phyloP scores from a whole-genome alignment of 2,797 vertebrate genomes.

The Erpetoichthys calabaricus region DNA sequence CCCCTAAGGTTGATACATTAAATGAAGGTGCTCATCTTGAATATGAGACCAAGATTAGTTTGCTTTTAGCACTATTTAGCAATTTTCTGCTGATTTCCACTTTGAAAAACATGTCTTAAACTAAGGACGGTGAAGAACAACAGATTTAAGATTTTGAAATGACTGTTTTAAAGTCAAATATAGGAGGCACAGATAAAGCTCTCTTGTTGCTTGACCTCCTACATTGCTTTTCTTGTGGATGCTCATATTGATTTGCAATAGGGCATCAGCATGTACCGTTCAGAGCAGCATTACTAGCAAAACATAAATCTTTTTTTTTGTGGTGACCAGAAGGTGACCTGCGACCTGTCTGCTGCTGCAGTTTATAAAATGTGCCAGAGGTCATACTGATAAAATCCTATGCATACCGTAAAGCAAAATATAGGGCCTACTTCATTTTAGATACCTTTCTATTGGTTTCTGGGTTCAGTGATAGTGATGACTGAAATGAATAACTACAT shows the following conservation, averaged over 20 bases:
- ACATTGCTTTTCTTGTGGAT: too few relatives aligned
- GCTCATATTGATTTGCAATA: too few relatives aligned
- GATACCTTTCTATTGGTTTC: slow-evolving; percentile 23
- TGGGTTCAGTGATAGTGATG: slow-evolving; percentile 17
- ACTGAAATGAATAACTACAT: slow-evolving; percentile 20
- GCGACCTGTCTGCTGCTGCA: slow-evolving; percentile 29
- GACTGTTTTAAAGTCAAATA: too few relatives aligned
- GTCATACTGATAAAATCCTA: slow-evolving; percentile 27
- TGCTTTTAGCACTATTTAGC: not conserved
- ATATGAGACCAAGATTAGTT: not conserved
- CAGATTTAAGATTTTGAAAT: too few relatives aligned
- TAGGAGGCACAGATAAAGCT: too few relatives aligned
- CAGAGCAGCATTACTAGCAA: slow-evolving; percentile 12
- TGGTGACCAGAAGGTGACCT: slow-evolving; percentile 39
- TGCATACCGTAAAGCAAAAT: slow-evolving; percentile 29
- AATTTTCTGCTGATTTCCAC: too few relatives aligned
- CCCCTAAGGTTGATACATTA: slow-evolving; percentile 35
- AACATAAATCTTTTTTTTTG: slow-evolving; percentile 30
- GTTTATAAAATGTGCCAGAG: slow-evolving; percentile 27
- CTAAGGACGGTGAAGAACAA: too few relatives aligned
- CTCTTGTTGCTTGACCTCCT: too few relatives aligned
- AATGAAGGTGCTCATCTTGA: slow-evolving; percentile 19
- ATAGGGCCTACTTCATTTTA: slow-evolving; percentile 22
- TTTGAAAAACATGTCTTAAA: too few relatives aligned
- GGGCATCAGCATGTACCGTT: too few relatives aligned